Evolutionary conservation across 2,113 vertebrate genomes (phyloP), one percentile per base, ranked within the genome.

Genomic region (Mirounga angustirostris): DNA sequence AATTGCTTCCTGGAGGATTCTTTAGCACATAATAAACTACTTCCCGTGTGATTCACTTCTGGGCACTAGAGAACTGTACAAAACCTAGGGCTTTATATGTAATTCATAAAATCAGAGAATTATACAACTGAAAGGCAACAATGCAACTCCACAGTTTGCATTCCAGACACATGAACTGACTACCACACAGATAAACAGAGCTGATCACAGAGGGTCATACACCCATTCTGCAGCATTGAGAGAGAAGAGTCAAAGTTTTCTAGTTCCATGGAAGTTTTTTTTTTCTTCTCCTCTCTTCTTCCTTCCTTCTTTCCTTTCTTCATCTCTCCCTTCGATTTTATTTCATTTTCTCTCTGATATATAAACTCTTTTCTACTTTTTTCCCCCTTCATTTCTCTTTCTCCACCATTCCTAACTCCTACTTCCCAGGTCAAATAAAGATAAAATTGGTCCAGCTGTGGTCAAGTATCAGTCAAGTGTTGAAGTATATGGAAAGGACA

Each of bases 21-120:
- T 76, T 94, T 33, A 71, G 61, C 74, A 59, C 0, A 50, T 18
- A 89, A 56, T 3, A 91, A 59, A 2, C 65, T 89, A 36, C 50
- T 86, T 89, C 59, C 18, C 16, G 40, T 30, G 30, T 5, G 54
- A 91, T 86, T 95, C 69, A 78, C 19, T 84, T 87, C 52, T 71
- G 63, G 33, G 16, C 26, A 50, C 28, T 22, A 74, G 1, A 82
- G 7, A 96, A 94, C 4, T 85, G 14, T 63, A 36, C 3, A 83
- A 65, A 58, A 15, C 28, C 21, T 24, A 12, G 5, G 8, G 0
- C 21, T 81, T 82, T 95, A 87, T 40, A 93, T 43, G 65, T 67
- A 46, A 95, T 61, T 89, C n/a, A 89, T 22, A 80, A 95, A 67
- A n/a, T 16, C 43, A 87, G 63, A 59, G 22, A 50, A 59, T 9